A percentile compares a stretch with the other conserved stretches of the same genome.
These are phyloP conservation scores for Leptodactylus fuscus DNA, from an alignment of 2,113 vertebrate species.

Conservation along the genomic window DNA sequence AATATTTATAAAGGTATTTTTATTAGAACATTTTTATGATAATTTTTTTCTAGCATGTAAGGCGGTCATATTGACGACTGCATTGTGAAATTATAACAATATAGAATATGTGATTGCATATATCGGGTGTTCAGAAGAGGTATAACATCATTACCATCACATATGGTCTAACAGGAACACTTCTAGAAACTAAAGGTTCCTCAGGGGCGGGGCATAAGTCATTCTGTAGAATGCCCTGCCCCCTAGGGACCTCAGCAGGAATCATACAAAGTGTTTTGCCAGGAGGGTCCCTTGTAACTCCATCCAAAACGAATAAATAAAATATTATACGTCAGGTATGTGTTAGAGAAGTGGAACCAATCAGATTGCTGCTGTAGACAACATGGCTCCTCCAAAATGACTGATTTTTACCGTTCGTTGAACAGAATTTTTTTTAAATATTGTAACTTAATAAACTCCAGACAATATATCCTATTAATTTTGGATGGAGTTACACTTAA, in stretches of 20 bases:
- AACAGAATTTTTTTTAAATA: not conserved
- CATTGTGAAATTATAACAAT: not conserved
- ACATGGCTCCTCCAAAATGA: too few relatives aligned
- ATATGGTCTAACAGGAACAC: not conserved
- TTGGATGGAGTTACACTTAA: not conserved
- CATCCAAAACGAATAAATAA: not conserved
- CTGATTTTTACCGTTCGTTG: too few relatives aligned
- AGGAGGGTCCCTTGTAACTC: not conserved
- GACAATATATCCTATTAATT: not conserved
- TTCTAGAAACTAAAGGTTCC: not conserved
- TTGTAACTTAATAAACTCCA: too few relatives aligned
- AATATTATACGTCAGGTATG: too few relatives aligned
- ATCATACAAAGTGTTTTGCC: not conserved
- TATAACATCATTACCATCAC: not conserved
- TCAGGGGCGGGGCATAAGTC: not conserved
- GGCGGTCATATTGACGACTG: not conserved
- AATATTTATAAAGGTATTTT: constrained; percentile 1
- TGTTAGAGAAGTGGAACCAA: too few relatives aligned
- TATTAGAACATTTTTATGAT: constrained; percentile 5
- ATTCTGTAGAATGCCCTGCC: not conserved
- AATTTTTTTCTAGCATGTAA: not conserved
- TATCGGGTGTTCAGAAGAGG: not conserved
- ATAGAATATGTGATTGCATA: constrained; percentile 1
- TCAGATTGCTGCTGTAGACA: not conserved
- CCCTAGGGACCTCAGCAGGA: not conserved